Conservation (phyloP, 2,888 invertebrate genomes). For the Neoascia interrupta region DNA sequence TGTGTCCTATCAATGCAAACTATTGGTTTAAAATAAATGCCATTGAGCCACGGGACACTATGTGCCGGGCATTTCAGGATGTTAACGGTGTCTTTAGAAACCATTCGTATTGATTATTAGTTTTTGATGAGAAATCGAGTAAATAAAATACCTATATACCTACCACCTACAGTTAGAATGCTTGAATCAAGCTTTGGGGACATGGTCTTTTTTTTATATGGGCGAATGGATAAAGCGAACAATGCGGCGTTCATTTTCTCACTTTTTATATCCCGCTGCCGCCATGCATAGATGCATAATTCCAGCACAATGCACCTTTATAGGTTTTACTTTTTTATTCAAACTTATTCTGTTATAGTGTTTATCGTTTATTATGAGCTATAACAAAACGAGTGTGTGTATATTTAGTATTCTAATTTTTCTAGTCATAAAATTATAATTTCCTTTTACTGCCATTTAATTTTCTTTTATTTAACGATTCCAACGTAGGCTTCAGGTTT, state of each 20-base stretch:
- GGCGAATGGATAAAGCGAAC: background rate
- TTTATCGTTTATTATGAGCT: slow-evolving; percentile 8
- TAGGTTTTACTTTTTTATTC: background rate
- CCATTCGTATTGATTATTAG: slow-evolving; percentile 37
- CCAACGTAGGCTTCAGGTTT: too few relatives aligned
- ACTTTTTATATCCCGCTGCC: slow-evolving; percentile 23
- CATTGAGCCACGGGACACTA: background rate
- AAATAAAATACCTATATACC: slow-evolving; percentile 30
- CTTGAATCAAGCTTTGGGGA: slow-evolving; percentile 10
- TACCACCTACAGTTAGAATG: slow-evolving; percentile 8
- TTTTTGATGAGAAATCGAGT: slow-evolving; percentile 20
- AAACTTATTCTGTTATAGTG: background rate
- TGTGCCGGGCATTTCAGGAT: background rate
- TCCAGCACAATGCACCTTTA: too few relatives aligned
- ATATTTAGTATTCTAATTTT: slow-evolving; percentile 7
- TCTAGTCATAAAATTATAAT: slow-evolving; percentile 26
- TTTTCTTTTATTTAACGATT: too few relatives aligned
- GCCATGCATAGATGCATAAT: background rate
- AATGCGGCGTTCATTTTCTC: slow-evolving; percentile 8
- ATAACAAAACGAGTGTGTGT: background rate
- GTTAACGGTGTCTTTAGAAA: slow-evolving; percentile 32
- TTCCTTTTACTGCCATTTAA: slow-evolving; percentile 1
- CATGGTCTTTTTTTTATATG: slow-evolving; percentile 7
- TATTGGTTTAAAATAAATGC: background rate
- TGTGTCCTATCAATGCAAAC: background rate